Percentiles rank a stretch among this genome's conserved stretches.
Conservation (phyloP, 2,888 invertebrate species). For the Heliconius sara region DNA sequence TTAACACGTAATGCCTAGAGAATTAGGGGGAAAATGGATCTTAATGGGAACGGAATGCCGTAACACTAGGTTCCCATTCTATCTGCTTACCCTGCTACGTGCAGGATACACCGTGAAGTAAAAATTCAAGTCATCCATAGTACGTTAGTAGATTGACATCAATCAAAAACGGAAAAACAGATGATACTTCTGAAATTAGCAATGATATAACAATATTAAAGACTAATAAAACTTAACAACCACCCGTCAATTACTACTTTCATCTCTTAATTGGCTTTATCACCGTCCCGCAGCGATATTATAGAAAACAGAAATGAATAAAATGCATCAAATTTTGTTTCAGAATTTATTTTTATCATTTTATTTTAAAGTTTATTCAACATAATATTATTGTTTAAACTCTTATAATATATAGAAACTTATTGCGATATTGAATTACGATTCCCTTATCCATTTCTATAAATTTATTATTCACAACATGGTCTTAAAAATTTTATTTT, state of each 20-base stretch:
- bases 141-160: too few species aligned
- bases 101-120: too few species aligned
- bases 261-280: conserved; percentile 25
- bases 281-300: conserved; percentile 25
- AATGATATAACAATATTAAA: conserved; percentile 3
- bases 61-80: too few species aligned
- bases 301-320: conserved; percentile 2
- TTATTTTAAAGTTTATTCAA: background rate
- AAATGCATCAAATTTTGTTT: background rate
- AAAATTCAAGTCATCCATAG: too few species aligned
- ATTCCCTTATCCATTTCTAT: background rate
- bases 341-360: conserved; percentile 1
- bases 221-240: conserved; percentile 14
- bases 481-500: background rate
- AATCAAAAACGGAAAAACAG: background rate
- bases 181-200: background rate
- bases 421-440: too few species aligned
- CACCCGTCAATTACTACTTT: conserved; percentile 6
- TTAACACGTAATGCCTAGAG: too few species aligned
- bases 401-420: background rate
- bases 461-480: too few species aligned
- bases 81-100: too few species aligned
- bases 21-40: too few species aligned
- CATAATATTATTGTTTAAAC: background rate
- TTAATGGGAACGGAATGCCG: too few species aligned